Base-by-base conservation (phyloP, 2,888 invertebrate species). In the Athrips mouffetella region DNA sequence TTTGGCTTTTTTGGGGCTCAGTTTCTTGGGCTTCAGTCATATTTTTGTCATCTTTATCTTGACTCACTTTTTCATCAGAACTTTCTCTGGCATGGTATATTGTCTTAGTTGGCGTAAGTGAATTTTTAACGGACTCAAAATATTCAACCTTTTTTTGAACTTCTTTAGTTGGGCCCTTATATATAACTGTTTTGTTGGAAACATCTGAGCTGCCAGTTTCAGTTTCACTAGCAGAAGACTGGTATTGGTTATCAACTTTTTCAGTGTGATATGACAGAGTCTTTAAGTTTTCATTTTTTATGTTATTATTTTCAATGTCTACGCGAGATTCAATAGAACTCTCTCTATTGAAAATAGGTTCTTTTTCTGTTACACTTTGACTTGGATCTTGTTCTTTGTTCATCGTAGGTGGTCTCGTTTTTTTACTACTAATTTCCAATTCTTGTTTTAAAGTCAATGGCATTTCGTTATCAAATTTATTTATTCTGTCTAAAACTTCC, bases 101-200 rank as follows among this genome's bases (percentile, higher is more conserved):
- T 3, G 78, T 85, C 55, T 80, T 83, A 29, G 76, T 73, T 42
- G 82, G 73, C n/a, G 89, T 89, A 25, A 84, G 77, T 3, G 87
- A 75, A 45, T 83, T 89, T 58, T 91, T 90, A 0, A 91, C 91
- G 2, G 91, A 92, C 76, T 96, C 95, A 69, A 95, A 96, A 77
- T 94, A 95, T 71, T 94, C 92, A 0, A 96, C 93, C 75, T 93
- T 95, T 62, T 91, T 91, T 49, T 91, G 90, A 0, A 94, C 91
- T 57, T 91, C 91, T 50, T 92, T 91, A 53, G 90, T 90, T 1
- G 89, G 85, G 6, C 84, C 90, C 31, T 89, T 85, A 57, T 89
- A 90, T 47, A 94, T 91, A 0, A 93, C 93, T 0, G 94, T 94
- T 73, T 88, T 91, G 39, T 91, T 91, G 0, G 94, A 94, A 37